Evolutionary conservation across 2,797 vertebrate genomes (phyloP).

Genomic region (Hipposideros larvatus): DNA sequence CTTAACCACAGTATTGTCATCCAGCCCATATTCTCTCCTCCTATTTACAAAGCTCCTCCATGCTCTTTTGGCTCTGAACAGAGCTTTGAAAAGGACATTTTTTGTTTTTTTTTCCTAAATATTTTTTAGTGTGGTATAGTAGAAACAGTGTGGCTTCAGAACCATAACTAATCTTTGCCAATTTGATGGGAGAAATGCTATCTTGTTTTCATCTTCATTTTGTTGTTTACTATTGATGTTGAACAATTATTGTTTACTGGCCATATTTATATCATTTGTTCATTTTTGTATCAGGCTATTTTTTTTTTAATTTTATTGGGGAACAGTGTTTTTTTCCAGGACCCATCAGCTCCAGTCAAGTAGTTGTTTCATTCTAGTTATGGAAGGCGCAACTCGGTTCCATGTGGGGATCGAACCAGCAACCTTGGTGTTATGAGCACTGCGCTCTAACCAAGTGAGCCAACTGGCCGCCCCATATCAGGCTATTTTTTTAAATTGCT

Average conservation of each 20-base stretch:
- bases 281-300: not conserved
- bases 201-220: constrained; percentile 19
- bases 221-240: not conserved
- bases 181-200: not conserved
- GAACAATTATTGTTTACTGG: not conserved
- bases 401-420: too few species aligned
- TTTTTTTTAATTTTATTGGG: not conserved
- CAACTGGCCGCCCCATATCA: too few species aligned
- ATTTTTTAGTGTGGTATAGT: not conserved
- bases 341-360: too few species aligned
- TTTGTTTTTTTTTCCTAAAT: not conserved
- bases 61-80: not conserved
- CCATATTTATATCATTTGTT: not conserved
- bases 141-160: not conserved
- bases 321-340: too few species aligned
- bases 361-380: too few species aligned
- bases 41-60: not conserved
- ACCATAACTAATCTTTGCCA: not conserved
- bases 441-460: too few species aligned
- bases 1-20: not conserved
- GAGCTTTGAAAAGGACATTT: constrained; percentile 34
- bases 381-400: too few species aligned
- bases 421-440: too few species aligned
- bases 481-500: not conserved
- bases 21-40: not conserved